Conservation (phyloP, 30 jellyfish, hydroid and myxozoan species). For the Aurelia aurita complex sp. Pacific region DNA sequence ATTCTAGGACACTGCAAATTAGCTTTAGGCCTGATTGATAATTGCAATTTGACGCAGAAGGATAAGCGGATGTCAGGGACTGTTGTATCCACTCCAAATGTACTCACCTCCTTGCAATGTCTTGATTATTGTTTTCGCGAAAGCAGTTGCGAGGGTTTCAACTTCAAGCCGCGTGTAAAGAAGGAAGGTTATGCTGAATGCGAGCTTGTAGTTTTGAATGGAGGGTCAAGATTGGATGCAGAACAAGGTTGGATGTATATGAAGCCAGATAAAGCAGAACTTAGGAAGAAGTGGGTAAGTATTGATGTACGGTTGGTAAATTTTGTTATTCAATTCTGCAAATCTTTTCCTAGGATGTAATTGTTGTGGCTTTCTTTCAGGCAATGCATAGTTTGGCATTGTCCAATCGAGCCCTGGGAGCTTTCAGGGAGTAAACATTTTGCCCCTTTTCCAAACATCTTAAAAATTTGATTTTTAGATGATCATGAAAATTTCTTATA, state of each 20-base stretch:
- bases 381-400: no score
- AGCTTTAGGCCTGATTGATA: background rate
- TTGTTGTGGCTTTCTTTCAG: no score
- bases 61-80: background rate
- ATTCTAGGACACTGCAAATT: no score
- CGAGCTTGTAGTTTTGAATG: background rate
- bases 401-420: no score
- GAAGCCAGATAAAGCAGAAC: background rate
- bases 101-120: constrained; percentile 19
- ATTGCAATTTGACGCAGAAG: background rate
- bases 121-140: constrained; percentile 12
- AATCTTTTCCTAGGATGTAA: no score
- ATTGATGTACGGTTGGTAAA: background rate
- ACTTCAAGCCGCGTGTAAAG: background rate
- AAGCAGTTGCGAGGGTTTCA: constrained; percentile 19
- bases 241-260: background rate
- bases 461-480: no score
- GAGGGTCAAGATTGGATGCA: background rate
- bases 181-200: background rate
- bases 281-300: constrained; percentile 15
- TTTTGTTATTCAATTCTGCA: no score
- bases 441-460: no score
- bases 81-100: background rate
- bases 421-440: no score
- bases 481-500: no score